Base-by-base conservation (phyloP, 2,888 invertebrate genomes). In the Xestia rhomboidea region DNA sequence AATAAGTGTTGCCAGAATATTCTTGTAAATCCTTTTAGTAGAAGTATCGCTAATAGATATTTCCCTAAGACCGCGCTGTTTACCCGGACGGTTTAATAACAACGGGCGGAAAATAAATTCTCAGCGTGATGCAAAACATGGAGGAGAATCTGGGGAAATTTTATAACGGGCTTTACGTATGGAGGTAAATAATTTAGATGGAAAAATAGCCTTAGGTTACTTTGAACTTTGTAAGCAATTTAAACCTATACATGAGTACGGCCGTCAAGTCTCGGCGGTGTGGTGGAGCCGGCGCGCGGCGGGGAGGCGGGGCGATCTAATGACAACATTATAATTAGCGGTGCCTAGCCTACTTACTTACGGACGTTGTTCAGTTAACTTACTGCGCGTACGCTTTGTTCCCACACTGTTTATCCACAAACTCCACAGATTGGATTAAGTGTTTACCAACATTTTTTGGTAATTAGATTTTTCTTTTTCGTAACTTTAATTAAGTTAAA, bases 301-400 rank as follows among this genome's bases (percentile, higher is more conserved):
- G 63, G 30, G 73, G 68, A 38, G 68, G 49, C n/a, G 54, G 13
- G 72, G 75, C 60, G 44, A 46, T 64, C 64, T 87, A 87, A 88
- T 90, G 84, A 88, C 88, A 77, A 79, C 83, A 84, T 84, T 78
- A 81, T 83, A 89, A 86, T 86, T 84, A 87, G 67, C 68, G 51
- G 63, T n/a, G 10, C 44, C 68, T 69, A 64, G 10, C 41, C 68
- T 69, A 64, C 67, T 46, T 75, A 79, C 77, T 68, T 41, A 67
- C 41, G 62, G 54, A 69, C 64, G 24, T 66, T 77, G 76, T 81
- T 83, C 69, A 60, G 51, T 51, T 77, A 71, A 76, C 68, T 85
- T 63, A 75, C 63, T 76, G 76, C 34, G 72, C 64, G 38, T 64
- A 84, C 70, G 51, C 73, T 71, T 77, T 70, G 44, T 77, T 66